These are phyloP conservation scores for Phalacrocorax pelagicus DNA, from an alignment of 2,113 vertebrate species.

Conservation along the genomic window DNA sequence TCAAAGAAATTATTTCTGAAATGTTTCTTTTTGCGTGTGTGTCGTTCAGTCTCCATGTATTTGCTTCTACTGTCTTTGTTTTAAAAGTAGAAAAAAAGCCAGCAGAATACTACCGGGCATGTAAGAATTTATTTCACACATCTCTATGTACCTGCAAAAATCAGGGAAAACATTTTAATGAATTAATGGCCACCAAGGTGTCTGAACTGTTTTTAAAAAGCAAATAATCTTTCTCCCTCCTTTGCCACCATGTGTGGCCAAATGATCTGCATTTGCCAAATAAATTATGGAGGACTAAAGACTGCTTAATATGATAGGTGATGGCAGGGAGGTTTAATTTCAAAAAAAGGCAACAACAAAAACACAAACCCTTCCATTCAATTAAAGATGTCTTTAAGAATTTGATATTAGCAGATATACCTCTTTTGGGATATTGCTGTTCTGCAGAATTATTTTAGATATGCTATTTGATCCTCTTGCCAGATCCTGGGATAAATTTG, in stretches of 20 bases:
- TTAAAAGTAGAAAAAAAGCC: not conserved
- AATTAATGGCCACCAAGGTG: not conserved
- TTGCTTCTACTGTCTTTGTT: not conserved
- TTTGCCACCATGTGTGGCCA: not conserved
- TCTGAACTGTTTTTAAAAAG: not conserved
- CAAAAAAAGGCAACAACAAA: not conserved
- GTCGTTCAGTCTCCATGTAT: not conserved
- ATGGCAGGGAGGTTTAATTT: not conserved
- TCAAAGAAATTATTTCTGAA: not conserved
- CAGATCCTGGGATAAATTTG: not conserved
- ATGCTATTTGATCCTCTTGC: not conserved
- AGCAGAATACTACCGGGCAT: not conserved
- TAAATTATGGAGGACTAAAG: not conserved
- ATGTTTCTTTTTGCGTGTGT: not conserved
- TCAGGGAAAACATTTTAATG: not conserved
- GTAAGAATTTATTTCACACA: not conserved
- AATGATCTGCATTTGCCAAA: not conserved
- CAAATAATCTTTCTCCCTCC: not conserved
- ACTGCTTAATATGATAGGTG: not conserved
- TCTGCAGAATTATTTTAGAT: not conserved
- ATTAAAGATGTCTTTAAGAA: not conserved
- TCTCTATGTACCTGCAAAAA: not conserved
- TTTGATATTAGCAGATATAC: not conserved
- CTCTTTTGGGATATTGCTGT: not conserved
- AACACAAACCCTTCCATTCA: fast-evolving